phyloP scores from a whole-genome alignment of 2,113 vertebrate species.

The Anguilla japonica region DNA sequence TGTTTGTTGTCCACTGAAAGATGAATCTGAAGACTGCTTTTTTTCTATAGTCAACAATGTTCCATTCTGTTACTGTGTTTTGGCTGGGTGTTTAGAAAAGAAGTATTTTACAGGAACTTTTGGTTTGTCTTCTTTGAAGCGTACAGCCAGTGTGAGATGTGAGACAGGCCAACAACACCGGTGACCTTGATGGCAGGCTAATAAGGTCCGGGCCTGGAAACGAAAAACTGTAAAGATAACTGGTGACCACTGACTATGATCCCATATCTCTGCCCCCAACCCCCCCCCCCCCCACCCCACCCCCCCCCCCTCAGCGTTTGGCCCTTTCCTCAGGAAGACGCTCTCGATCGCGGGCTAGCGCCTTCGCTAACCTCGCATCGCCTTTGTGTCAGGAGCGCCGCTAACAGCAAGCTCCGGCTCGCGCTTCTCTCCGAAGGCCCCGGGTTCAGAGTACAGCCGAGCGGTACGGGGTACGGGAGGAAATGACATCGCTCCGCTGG shows the following conservation, averaged over 20 bases:
- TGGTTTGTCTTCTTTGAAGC: neutral
- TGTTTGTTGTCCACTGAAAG: neutral
- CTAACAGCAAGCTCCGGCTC: neutral
- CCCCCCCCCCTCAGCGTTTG: neutral
- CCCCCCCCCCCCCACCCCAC: neutral
- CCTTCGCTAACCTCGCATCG: neutral
- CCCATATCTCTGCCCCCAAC: neutral
- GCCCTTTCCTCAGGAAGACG: neutral
- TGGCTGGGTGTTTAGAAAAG: neutral
- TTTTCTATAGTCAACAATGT: neutral
- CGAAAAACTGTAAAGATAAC: neutral
- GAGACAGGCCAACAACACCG: neutral
- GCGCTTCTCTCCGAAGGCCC: neutral
- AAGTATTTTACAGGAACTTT: neutral
- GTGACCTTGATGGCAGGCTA: neutral
- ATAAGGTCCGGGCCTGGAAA: neutral
- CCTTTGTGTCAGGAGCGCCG: neutral
- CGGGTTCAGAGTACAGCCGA: neutral
- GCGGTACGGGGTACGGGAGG: neutral
- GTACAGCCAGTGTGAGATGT: neutral
- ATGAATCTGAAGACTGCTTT: neutral
- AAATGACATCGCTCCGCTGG: slow-evolving; percentile 25
- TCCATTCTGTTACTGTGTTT: neutral
- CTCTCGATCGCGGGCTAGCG: neutral
- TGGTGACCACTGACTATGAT: neutral